Conservation (phyloP, 2,888 invertebrate species). For the Gymnosoma rotundatum region DNA sequence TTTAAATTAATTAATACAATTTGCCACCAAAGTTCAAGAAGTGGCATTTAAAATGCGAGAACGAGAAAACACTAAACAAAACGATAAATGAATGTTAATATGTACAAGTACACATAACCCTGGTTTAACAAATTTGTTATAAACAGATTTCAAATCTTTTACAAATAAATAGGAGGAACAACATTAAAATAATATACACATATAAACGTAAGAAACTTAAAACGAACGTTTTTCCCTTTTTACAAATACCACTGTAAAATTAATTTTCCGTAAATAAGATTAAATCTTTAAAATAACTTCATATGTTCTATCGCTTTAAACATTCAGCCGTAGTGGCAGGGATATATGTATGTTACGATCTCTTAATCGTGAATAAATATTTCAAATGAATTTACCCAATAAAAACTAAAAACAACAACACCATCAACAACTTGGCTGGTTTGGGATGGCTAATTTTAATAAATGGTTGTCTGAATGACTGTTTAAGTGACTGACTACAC, state of each 20-base stretch:
- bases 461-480: slow-evolving; percentile 1
- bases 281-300: too few relatives aligned
- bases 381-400: slow-evolving; percentile 48
- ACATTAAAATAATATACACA: too few relatives aligned
- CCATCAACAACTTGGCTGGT: neutral
- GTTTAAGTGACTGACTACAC: slow-evolving; percentile 21
- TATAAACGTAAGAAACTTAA: too few relatives aligned
- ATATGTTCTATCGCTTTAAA: too few relatives aligned
- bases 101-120: neutral
- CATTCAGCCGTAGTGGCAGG: neutral
- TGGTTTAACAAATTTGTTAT: neutral
- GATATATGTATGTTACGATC: neutral
- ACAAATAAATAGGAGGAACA: too few relatives aligned
- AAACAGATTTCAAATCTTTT: too few relatives aligned
- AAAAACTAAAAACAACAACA: slow-evolving; percentile 25
- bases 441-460: slow-evolving; percentile 34
- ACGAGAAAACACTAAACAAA: slow-evolving; percentile 22
- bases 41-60: slow-evolving; percentile 29
- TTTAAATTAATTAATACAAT: slow-evolving; percentile 65
- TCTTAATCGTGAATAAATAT: slow-evolving; percentile 56
- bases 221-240: too few relatives aligned
- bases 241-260: too few relatives aligned
- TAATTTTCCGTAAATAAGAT: too few relatives aligned
- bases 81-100: slow-evolving; percentile 5
- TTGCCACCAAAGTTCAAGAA: slow-evolving; percentile 64